A percentile compares a stretch with the other conserved stretches of the same genome.
These are phyloP conservation scores for Callorhinus ursinus DNA, from an alignment of 2,113 vertebrate genomes.

Conservation along the genomic window DNA sequence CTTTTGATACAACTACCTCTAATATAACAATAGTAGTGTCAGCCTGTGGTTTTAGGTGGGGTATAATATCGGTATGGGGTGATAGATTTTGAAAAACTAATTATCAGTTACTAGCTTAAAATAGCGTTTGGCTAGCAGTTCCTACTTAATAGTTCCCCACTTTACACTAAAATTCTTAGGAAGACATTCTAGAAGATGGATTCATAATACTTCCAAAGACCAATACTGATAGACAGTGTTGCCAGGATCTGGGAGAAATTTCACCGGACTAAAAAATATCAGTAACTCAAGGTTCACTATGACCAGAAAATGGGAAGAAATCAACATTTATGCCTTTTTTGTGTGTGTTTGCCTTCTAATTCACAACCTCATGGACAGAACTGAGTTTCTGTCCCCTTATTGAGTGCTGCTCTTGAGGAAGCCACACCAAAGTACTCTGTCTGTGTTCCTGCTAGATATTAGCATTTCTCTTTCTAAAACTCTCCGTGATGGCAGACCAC, in stretches of 20 bases:
- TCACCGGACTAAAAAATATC: background rate
- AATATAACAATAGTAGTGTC: background rate
- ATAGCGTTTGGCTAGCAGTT: background rate
- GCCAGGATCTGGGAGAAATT: background rate
- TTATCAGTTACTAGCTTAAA: conserved; percentile 43
- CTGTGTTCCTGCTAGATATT: background rate
- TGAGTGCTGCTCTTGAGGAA: background rate
- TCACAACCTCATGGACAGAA: background rate
- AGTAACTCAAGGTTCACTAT: background rate
- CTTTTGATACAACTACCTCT: background rate
- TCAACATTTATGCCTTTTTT: background rate
- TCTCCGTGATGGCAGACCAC: background rate
- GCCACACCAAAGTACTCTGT: background rate
- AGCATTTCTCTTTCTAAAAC: background rate
- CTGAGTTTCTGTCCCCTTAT: background rate
- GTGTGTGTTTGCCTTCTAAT: background rate
- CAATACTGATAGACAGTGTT: background rate
- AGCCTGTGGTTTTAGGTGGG: background rate
- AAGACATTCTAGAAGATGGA: conserved; percentile 34
- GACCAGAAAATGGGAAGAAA: background rate
- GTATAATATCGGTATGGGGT: background rate
- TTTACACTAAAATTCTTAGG: background rate
- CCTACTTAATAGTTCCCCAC: background rate
- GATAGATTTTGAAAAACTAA: conserved; percentile 43
- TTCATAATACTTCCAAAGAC: background rate